A percentile compares a stretch with the other conserved stretches of the same genome.
Evolutionary conservation across 2,888 invertebrate species (phyloP).

Genomic region (Zeuzera pyrina): DNA sequence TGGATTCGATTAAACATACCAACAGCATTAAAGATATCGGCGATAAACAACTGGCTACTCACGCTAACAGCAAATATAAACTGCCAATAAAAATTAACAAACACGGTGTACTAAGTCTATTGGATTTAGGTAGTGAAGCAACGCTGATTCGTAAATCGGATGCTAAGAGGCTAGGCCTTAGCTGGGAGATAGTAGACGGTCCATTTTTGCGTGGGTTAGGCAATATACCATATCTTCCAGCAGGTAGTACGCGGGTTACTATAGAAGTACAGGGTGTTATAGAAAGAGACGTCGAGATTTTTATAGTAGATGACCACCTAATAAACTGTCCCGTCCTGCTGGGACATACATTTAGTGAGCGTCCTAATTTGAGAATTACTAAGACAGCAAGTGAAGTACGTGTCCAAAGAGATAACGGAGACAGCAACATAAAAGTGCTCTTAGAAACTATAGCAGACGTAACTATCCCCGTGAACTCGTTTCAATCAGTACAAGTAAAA

Average conservation of each 20-base stretch:
- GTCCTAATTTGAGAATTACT: slow-evolving; percentile 4
- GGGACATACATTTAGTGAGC: slow-evolving; percentile 8
- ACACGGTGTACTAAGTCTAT: neutral
- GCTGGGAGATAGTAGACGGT: neutral
- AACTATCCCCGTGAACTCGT: no score
- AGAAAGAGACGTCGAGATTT: neutral
- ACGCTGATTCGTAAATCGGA: neutral
- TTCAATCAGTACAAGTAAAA: no score
- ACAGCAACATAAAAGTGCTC: no score
- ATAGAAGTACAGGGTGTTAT: slow-evolving; percentile 1
- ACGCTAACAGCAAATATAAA: neutral
- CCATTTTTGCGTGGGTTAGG: neutral
- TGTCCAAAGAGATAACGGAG: no score
- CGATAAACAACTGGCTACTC: no score
- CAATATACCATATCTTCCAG: neutral
- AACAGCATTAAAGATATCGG: no score
- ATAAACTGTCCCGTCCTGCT: slow-evolving; percentile 3
- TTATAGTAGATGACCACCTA: neutral
- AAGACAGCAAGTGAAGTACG: no score
- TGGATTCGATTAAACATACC: no score
- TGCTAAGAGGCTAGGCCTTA: neutral
- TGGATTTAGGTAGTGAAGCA: neutral
- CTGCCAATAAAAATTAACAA: neutral
- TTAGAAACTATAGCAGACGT: no score
- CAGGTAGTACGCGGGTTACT: neutral